These are phyloP conservation scores for Melopsittacus undulatus DNA, from an alignment of 2,797 vertebrate species.

Conservation along the genomic window DNA sequence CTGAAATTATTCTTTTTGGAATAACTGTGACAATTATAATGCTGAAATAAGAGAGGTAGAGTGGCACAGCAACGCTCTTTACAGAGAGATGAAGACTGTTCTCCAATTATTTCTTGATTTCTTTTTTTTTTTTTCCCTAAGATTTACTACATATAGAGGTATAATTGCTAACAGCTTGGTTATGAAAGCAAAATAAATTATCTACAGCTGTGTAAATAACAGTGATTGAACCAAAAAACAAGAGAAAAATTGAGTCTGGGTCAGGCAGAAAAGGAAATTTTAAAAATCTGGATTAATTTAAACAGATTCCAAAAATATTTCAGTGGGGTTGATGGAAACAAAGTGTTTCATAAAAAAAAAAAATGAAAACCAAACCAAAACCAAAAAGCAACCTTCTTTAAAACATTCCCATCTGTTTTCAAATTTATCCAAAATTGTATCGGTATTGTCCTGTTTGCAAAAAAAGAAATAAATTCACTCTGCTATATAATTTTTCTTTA, in stretches of 20 bases:
- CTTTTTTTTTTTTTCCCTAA: background rate
- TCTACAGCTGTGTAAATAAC: background rate
- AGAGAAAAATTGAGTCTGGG: background rate
- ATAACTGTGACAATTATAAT: background rate
- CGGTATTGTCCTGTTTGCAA: background rate
- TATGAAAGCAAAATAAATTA: conserved; percentile 14
- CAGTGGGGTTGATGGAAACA: background rate
- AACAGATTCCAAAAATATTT: background rate
- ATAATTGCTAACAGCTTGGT: background rate
- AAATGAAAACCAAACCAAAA: background rate
- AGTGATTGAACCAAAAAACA: background rate
- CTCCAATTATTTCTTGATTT: background rate
- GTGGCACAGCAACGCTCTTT: background rate
- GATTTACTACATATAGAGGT: background rate
- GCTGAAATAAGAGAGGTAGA: background rate
- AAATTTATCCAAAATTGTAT: background rate
- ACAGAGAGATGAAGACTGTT: background rate
- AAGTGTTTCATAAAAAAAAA: background rate
- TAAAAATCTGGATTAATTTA: background rate
- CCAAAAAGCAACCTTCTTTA: background rate
- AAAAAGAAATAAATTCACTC: background rate
- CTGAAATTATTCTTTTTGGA: background rate
- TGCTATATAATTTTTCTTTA: background rate
- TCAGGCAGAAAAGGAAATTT: background rate
- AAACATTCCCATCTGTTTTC: background rate